Base-by-base conservation (phyloP, 2,888 invertebrate genomes). In the Dinocampus coccinellae region DNA sequence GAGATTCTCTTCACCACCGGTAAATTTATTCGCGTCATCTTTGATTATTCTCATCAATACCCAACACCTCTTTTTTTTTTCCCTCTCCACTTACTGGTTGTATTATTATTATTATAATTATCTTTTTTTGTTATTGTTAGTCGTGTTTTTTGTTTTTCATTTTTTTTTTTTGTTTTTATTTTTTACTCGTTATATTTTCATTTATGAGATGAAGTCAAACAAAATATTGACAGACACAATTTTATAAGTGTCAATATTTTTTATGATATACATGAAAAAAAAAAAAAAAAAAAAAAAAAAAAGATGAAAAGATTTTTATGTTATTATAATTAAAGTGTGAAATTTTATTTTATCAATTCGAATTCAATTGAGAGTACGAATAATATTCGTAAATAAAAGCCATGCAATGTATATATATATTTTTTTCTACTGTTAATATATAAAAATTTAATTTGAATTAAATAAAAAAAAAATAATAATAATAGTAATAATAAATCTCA, bases 1-100 rank as follows among this genome's bases (percentile, higher is more conserved):
- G 61, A 61, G 61, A 61, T 61, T 61, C 34, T 36, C 61, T 20
- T 22, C 61, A 61, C 36, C 61, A 20, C 34, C 34, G 47, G 47
- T 47, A 34, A 34, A 61, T 61, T 61, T 61, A 61, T 61, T 20
- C 34, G 36, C 34, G 36, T 61, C 33, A n/a, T 22, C 20, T 61
- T 61, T 36, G 61, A 61, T 61, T 24, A 55, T 55, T 22, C 22
- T 61, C 61, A 16, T 36, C 22, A 20, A 36, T 61, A 34, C 33
- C 33, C 34, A 58, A 26, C 55, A 29, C 55, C 24, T 55, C n/a
- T 58, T 58, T 29, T 33, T 33, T 33, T 58, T 13, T 58, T 33
- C 20, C 29, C 7, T 29, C 6, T 47, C 3, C 47, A n/a, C n/a
- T n/a, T n/a, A n/a, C 16, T 47, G 47, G 16, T 47, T 16, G 9